Evolutionary conservation across 2,797 vertebrate species (phyloP).

Genomic region (Pipistrellus pygmaeus): DNA sequence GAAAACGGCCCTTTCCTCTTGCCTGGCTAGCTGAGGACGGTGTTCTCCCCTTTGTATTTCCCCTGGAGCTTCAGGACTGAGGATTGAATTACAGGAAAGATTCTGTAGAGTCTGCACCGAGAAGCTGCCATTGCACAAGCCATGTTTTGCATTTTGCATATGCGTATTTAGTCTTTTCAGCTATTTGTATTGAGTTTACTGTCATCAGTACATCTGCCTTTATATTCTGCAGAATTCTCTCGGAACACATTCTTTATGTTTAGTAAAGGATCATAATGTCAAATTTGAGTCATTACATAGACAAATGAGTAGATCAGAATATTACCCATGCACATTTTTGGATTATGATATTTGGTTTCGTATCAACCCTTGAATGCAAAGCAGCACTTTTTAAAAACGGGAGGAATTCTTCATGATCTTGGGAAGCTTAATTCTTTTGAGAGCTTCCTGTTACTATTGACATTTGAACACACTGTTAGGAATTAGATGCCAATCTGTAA

Average conservation of each 20-base stretch:
- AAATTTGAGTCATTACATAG: not conserved
- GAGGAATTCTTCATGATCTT: conserved; percentile 17
- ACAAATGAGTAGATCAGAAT: not conserved
- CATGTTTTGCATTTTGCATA: not conserved
- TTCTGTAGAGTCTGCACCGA: not conserved
- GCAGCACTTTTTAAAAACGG: conserved; percentile 44
- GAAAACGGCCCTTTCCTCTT: not conserved
- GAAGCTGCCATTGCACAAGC: not conserved
- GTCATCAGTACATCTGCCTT: conserved; percentile 35
- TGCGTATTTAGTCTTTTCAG: not conserved
- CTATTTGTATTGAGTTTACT: not conserved
- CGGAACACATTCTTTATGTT: conserved; percentile 13
- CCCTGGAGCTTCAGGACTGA: conserved; percentile 47
- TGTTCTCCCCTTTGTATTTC: not conserved
- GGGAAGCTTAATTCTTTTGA: conserved; percentile 55
- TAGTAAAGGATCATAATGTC: not conserved
- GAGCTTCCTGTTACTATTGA: conserved; percentile 42
- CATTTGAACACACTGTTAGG: conserved; percentile 54
- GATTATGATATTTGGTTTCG: conserved; percentile 28
- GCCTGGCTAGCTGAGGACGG: conserved; percentile 41
- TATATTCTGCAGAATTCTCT: not conserved
- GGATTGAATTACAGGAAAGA: conserved; percentile 67
- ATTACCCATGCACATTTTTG: conserved; percentile 16
- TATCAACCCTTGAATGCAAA: conserved; percentile 23
- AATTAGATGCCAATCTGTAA: not conserved